phyloP scores from a whole-genome alignment of 1,140 invertebrate species.

The Ectropis grisescens region DNA sequence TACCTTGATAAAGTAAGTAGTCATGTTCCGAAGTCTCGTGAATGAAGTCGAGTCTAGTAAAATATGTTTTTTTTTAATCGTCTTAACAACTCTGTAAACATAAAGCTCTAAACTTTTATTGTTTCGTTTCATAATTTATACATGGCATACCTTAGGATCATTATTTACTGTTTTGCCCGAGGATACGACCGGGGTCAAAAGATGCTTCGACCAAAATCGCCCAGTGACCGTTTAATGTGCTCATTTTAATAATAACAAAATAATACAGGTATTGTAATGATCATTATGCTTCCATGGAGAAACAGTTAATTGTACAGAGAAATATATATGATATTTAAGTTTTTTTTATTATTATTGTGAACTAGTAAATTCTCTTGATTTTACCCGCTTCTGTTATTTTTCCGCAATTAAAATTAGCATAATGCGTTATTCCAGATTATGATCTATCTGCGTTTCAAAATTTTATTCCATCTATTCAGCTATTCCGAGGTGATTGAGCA shows the following conservation, averaged over 20 bases:
- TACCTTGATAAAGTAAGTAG: neutral
- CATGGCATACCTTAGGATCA: constrained; percentile 26
- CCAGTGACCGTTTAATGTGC: too few species aligned
- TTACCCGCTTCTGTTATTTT: too few species aligned
- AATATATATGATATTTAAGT: neutral
- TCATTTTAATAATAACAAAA: too few species aligned
- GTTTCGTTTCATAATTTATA: constrained; percentile 37
- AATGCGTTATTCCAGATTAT: too few species aligned
- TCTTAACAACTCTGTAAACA: constrained; percentile 15
- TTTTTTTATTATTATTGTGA: neutral
- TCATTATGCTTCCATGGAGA: neutral
- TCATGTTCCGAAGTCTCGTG: neutral
- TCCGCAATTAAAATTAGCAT: too few species aligned
- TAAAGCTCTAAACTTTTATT: constrained; percentile 27
- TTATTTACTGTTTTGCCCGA: constrained; percentile 38
- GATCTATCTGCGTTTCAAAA: too few species aligned
- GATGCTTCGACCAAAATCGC: constrained; percentile 30
- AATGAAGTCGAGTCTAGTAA: neutral
- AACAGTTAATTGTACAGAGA: neutral
- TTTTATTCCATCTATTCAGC: too few species aligned
- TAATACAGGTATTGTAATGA: constrained; percentile 17
- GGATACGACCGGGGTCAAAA: constrained; percentile 22
- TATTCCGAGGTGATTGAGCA: too few species aligned
- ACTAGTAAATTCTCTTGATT: too few species aligned
- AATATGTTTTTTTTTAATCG: too few species aligned